Evolutionary conservation across 2,113 vertebrate species (phyloP).

Genomic region (Psammodynastes pulverulentus): DNA sequence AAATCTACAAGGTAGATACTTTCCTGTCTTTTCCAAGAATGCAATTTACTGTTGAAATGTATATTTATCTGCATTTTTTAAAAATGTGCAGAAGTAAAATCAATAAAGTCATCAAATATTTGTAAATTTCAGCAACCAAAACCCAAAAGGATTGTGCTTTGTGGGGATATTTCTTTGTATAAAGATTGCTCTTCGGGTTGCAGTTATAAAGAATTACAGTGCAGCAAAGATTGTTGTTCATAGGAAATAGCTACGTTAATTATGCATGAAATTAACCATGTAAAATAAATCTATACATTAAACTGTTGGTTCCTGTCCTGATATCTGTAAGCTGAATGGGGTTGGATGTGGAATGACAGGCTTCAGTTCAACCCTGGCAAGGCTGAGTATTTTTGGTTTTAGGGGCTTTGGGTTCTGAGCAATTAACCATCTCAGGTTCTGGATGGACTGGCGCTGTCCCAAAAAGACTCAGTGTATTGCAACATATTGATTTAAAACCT

Average conservation of each 20-base stretch:
- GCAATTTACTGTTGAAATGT: not conserved
- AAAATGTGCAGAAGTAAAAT: not conserved
- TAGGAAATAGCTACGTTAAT: not conserved
- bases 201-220: not conserved
- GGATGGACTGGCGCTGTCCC: not conserved
- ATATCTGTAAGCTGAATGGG: not conserved
- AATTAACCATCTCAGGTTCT: not conserved
- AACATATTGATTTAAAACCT: no score
- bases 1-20: not conserved
- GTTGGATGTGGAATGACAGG: not conserved
- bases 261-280: not conserved
- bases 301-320: not conserved
- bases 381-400: not conserved
- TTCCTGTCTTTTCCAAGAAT: not conserved
- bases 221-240: not conserved
- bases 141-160: not conserved
- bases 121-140: not conserved
- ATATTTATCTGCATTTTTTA: not conserved
- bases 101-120: not conserved
- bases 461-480: not conserved
- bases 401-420: not conserved
- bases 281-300: not conserved
- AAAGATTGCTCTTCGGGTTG: not conserved
- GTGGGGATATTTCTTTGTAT: not conserved
- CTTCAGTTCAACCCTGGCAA: not conserved